A percentile compares a stretch with the other conserved stretches of the same genome.
phyloP scores from a whole-genome alignment of 37 sponge, comb jelly and placozoan species.

The Petrosia ficiformis region DNA sequence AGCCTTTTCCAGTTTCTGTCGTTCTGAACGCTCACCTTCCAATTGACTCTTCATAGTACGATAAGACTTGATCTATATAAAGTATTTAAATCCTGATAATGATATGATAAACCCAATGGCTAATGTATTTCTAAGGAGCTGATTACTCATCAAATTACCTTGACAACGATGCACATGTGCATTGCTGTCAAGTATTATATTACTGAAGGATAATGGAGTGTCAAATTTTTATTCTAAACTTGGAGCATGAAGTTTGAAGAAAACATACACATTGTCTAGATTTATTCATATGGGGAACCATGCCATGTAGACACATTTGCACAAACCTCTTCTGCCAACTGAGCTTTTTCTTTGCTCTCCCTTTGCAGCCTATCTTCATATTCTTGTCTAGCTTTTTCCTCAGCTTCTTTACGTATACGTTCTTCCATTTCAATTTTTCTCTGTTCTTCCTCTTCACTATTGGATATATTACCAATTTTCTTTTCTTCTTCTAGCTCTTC shows the following conservation, averaged over 20 bases:
- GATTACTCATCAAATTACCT: too few relatives aligned
- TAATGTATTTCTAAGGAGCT: too few relatives aligned
- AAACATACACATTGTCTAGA: too few relatives aligned
- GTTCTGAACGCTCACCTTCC: conserved; percentile 11
- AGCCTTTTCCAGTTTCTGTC: not conserved
- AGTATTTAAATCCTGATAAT: not conserved
- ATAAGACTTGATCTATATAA: not conserved
- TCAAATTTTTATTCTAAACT: too few relatives aligned
- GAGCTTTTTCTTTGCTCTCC: conserved; percentile 51
- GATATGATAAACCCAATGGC: not conserved
- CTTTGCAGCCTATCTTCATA: conserved; percentile 49
- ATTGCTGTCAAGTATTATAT: too few relatives aligned
- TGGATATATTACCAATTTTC: conserved; percentile 30
- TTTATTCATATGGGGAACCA: too few relatives aligned
- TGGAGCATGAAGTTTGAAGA: too few relatives aligned
- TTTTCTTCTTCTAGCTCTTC: conserved; percentile 10
- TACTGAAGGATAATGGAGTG: too few relatives aligned
- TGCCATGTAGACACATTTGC: too few relatives aligned
- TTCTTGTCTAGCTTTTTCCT: conserved; percentile 45
- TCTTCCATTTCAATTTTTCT: conserved; percentile 63
- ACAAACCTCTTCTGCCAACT: conserved; percentile 62
- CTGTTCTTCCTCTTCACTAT: conserved; percentile 63
- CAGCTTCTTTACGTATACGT: conserved; percentile 45
- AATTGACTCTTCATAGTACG: not conserved
- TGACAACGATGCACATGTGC: too few relatives aligned